These are phyloP conservation scores for Heliconius melpomene DNA, from an alignment of 1,140 invertebrate species.

Conservation along the genomic window DNA sequence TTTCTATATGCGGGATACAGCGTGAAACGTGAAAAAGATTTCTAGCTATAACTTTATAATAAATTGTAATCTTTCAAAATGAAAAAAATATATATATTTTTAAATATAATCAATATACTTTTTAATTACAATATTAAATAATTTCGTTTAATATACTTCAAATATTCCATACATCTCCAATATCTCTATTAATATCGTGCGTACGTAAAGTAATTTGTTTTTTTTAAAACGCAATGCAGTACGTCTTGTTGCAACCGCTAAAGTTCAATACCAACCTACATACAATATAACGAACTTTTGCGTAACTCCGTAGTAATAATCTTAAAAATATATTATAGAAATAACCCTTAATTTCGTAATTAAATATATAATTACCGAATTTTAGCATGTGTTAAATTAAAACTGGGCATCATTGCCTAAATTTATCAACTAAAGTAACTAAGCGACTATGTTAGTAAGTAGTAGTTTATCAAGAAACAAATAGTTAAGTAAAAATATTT, in stretches of 20 bases:
- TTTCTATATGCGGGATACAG: too few relatives aligned
- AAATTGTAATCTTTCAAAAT: too few relatives aligned
- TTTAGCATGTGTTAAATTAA: neutral
- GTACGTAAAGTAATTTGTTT: neutral
- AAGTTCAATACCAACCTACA: neutral
- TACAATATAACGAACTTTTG: neutral
- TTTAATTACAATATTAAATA: neutral
- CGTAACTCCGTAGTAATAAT: too few relatives aligned
- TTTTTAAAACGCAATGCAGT: slow-evolving; percentile 1
- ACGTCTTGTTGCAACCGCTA: neutral
- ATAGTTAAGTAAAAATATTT: neutral
- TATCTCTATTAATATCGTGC: too few relatives aligned
- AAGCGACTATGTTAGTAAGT: neutral
- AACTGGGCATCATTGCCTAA: neutral
- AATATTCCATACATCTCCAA: too few relatives aligned
- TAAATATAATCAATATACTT: neutral
- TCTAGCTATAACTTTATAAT: too few relatives aligned
- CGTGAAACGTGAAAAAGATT: too few relatives aligned
- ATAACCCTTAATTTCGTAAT: too few relatives aligned
- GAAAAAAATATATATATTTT: too few relatives aligned
- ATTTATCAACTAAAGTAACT: neutral
- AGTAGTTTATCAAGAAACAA: neutral
- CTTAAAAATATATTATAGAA: too few relatives aligned
- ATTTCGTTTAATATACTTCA: too few relatives aligned
- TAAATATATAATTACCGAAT: too few relatives aligned